Evolutionary conservation across 2,888 invertebrate species (phyloP), one percentile per base, ranked within the genome.

Genomic region (Orthosia gracilis): DNA sequence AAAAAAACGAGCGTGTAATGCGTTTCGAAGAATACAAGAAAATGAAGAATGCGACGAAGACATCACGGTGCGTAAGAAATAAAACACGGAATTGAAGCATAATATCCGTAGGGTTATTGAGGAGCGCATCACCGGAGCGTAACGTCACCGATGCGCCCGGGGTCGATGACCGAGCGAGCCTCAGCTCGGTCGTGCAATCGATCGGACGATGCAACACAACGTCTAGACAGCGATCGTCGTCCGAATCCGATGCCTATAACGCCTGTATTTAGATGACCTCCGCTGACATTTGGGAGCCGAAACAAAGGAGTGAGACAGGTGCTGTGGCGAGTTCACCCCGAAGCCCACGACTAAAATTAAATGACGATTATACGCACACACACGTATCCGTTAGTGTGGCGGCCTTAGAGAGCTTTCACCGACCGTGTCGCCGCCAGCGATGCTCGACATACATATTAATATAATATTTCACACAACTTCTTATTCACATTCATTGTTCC

Each of bases 81-180:
- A 90, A 89, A 90, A 91, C 88, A 89, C 85, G 89, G 88, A 92
- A 90, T 91, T 85, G 90, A 91, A 89, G 85, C 90, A 87, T 92
- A 92, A 92, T 92, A 92, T 91, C 92, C 91, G 93, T 93, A 90
- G 92, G 92, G 92, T 92, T 93, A 94, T 91, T 91, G 93, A 93
- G 92, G 94, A 94, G 95, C 95, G 96, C 95, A 95, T 94, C 96
- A 94, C 91, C 95, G 92, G 90, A 96, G 96, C 96, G 96, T 93
- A 95, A 95, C 96, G 96, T 96, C 96, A 96, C 94, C 95, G 96
- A 96, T 95, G 96, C 95, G 95, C 94, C 94, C 94, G 94, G 94
- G 96, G 96, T 96, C 96, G 94, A 92, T 90, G 96, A 95, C 96
- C 96, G 96, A 94, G 96, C 95, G 94, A 94, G 93, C 40, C 40